These are phyloP conservation scores for Pollenia angustigena DNA, from an alignment of 2,888 invertebrate species.

Conservation along the genomic window DNA sequence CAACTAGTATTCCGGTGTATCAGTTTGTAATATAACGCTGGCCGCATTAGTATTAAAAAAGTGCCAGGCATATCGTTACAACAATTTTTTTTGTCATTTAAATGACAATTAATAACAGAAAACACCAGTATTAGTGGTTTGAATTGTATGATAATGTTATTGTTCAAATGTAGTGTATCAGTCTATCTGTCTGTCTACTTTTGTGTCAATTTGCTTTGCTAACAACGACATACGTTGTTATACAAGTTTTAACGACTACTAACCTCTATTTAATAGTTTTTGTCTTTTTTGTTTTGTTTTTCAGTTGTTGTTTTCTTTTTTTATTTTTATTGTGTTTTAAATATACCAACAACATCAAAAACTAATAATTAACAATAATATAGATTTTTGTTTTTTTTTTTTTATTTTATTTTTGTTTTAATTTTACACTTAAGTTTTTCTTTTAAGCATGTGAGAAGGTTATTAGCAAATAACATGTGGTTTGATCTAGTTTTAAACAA, in stretches of 20 bases:
- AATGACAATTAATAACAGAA: conserved; percentile 31
- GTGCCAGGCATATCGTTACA: conserved; percentile 13
- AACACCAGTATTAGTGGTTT: conserved; percentile 38
- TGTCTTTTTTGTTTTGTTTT: conserved; percentile 12
- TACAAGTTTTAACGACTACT: conserved; percentile 62
- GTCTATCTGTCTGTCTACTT: conserved; percentile 8
- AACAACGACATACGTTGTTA: conserved; percentile 15
- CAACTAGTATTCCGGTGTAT: no score
- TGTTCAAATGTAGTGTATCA: conserved; percentile 19
- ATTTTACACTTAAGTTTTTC: conserved; percentile 50
- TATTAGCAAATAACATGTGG: conserved; percentile 69
- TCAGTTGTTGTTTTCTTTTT: background rate
- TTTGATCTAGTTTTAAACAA: conserved; percentile 60
- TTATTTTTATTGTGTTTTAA: conserved; percentile 7
- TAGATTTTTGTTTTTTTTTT: conserved; percentile 42
- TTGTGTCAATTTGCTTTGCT: conserved; percentile 35
- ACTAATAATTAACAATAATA: conserved; percentile 56
- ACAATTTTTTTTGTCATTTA: conserved; percentile 20
- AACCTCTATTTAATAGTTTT: conserved; percentile 49
- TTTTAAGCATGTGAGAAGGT: conserved; percentile 52
- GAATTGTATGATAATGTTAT: conserved; percentile 20
- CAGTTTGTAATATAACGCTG: no score
- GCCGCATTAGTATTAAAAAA: background rate
- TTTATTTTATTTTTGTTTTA: conserved; percentile 30
- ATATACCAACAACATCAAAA: conserved; percentile 17